phyloP scores from a whole-genome alignment of 2,113 vertebrate species.

The Pomatostomus ruficeps region DNA sequence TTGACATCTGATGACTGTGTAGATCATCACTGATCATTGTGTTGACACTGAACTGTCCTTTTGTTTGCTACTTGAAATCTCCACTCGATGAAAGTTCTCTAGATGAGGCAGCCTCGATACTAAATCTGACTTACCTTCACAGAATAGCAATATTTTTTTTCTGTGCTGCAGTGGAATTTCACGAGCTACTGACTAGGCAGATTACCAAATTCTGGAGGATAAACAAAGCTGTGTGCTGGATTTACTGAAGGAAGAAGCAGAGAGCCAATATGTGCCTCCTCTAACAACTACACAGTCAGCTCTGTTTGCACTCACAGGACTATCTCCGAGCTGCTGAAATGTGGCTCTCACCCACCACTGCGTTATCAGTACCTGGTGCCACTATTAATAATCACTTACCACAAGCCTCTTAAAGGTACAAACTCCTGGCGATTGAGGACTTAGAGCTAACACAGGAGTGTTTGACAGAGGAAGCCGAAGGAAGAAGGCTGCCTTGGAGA shows the following conservation, averaged over 20 bases:
- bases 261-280: background rate
- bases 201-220: constrained; percentile 43
- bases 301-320: constrained; percentile 10
- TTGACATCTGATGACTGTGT: background rate
- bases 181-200: constrained; percentile 50
- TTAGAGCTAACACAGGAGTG: constrained; percentile 6
- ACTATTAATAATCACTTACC: constrained; percentile 46
- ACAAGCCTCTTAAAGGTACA: constrained; percentile 40
- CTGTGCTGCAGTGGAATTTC: constrained; percentile 50
- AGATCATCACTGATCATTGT: background rate
- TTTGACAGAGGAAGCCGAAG: constrained; percentile 27
- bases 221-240: constrained; percentile 49
- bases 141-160: constrained; percentile 18
- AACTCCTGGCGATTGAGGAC: constrained; percentile 7
- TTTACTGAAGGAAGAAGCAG: constrained; percentile 28
- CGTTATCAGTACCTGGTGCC: constrained; percentile 36
- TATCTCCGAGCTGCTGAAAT: constrained; percentile 39
- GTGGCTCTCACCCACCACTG: constrained; percentile 7
- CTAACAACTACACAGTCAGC: background rate
- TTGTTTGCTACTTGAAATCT: background rate
- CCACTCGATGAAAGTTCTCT: background rate
- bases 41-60: background rate
- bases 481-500: constrained; percentile 34
- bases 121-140: background rate
- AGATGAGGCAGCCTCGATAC: background rate